Base-by-base conservation (phyloP, 2,113 vertebrate genomes). In the Phaethon lepturus region DNA sequence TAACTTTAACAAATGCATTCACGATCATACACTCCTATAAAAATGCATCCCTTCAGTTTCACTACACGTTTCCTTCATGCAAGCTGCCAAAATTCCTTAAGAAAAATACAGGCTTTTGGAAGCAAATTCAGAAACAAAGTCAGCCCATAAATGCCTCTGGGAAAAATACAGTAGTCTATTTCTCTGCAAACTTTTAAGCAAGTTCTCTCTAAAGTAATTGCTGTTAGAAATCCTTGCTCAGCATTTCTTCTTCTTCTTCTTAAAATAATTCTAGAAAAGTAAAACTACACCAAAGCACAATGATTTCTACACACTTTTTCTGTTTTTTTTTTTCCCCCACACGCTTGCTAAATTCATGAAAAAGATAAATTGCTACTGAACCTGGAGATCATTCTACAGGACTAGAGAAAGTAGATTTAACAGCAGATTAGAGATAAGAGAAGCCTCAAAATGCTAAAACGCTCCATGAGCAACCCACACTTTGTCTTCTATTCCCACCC, bases 41-140 rank as follows among this genome's bases (percentile, higher is more conserved):
- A 90, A 86, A 76, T 6, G 5, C 24, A 84, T 33, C 20, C 20
- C 47, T 56, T 81, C 87, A 63, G n/a, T 71, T 96, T 91, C 88
- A 80, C 33, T 92, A 71, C 72, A 86, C 17, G 31, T 20, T 50
- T 94, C 20, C 50, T 72, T 96, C 68, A 52, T 26, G 63, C 55
- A 58, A 84, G 58, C 35, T 52, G 7, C 29, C 52, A 86, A 86
- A 66, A 85, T 16, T 71, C 18, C 64, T 92, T 53, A 80, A 74
- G 53, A 90, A 95, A 96, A 76, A 68, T 28, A 52, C 9, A 40
- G 10, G 22, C 28, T 59, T 86, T 88, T 52, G 59, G 20, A 59
- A 86, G 33, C 26, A 83, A 94, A 85, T 85, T 64, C 33, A 91
- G 33, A 93, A 88, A 71, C 31, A 77, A 88, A 94, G 31, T 90